These are phyloP conservation scores for Adrianichthys oophorus DNA, from an alignment of 2,797 vertebrate genomes.

Conservation along the genomic window DNA sequence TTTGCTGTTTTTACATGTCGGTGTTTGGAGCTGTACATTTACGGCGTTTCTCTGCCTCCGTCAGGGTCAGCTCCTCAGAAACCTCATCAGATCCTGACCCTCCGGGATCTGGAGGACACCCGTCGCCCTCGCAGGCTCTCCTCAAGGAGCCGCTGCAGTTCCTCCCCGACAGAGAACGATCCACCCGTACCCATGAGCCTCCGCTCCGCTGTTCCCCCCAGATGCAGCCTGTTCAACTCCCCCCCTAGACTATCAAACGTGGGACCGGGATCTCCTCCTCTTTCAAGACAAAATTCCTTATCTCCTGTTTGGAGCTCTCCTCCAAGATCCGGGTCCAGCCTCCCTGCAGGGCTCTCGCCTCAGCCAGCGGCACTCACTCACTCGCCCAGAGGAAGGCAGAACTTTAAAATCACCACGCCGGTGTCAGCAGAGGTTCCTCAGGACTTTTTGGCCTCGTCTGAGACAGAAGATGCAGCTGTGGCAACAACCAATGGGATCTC, in stretches of 20 bases:
- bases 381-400: conserved; percentile 63
- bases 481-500: conserved; percentile 71
- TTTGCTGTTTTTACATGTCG: too few relatives aligned
- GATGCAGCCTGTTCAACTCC: conserved; percentile 67
- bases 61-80: conserved; percentile 73
- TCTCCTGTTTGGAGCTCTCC: conserved; percentile 70
- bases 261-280: conserved; percentile 59
- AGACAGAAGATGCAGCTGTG: conserved; percentile 72
- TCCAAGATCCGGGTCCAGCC: conserved; percentile 56
- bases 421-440: conserved; percentile 75
- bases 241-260: conserved; percentile 63
- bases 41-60: neutral
- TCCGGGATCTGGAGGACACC: conserved; percentile 86
- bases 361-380: conserved; percentile 46
- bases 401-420: conserved; percentile 69
- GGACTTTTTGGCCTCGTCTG: conserved; percentile 74
- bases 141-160: conserved; percentile 73
- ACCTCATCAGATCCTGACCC: conserved; percentile 85
- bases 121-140: conserved; percentile 83
- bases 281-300: conserved; percentile 55
- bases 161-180: conserved; percentile 73
- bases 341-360: conserved; percentile 62
- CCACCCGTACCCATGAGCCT: conserved; percentile 52
- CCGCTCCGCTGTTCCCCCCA: conserved; percentile 60
- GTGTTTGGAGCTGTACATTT: neutral